Conservation (phyloP, 2,113 vertebrate species). For the Sylvietta virens region DNA sequence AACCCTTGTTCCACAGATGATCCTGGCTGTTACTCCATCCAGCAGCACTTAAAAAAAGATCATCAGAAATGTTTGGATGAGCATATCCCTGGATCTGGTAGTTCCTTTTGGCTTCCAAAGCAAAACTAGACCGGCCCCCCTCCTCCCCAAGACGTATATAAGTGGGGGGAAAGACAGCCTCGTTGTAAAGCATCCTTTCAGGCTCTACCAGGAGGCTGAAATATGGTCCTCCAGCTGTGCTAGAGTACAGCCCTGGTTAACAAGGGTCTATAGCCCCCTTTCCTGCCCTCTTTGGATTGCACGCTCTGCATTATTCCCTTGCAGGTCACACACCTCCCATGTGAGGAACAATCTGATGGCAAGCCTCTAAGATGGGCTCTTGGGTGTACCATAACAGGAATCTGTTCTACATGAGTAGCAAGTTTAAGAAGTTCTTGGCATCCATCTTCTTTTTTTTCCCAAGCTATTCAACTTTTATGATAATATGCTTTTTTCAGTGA, state of each 20-base stretch:
- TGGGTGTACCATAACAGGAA: not conserved
- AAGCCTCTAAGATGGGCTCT: not conserved
- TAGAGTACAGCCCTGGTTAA: not conserved
- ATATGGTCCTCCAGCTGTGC: not conserved
- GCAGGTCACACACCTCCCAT: rapidly evolving
- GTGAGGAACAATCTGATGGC: not conserved
- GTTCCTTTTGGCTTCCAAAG: not conserved
- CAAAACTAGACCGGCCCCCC: not conserved
- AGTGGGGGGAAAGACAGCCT: rapidly evolving
- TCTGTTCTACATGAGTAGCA: not conserved
- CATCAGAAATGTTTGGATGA: not conserved
- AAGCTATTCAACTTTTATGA: not conserved
- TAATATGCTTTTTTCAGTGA: not conserved
- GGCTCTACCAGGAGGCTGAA: not conserved
- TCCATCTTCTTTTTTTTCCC: not conserved
- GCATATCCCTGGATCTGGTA: not conserved
- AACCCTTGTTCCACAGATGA: not conserved
- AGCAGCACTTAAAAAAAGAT: not conserved
- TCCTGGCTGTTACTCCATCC: not conserved
- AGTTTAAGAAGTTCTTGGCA: not conserved
- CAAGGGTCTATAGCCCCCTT: not conserved
- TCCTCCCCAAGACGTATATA: rapidly evolving
- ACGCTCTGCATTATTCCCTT: not conserved
- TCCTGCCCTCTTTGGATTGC: not conserved
- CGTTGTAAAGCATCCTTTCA: not conserved